Base-by-base conservation (phyloP, 2,113 vertebrate genomes). In the Dromaius novaehollandiae region DNA sequence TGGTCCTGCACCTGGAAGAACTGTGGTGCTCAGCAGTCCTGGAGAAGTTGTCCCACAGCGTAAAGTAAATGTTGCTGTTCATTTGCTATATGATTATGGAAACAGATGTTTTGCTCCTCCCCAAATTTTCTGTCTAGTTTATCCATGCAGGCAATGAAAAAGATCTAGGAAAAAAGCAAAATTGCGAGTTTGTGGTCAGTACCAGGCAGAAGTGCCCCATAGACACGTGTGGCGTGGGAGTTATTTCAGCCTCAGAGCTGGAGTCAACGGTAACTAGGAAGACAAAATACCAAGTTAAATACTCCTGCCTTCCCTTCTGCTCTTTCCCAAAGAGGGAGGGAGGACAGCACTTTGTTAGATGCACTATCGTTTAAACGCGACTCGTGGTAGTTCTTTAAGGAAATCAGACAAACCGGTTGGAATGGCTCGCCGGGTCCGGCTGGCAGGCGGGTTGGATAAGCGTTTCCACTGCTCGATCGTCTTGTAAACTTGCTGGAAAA, bases 401-500 rank as follows among this genome's bases (percentile, higher is more conserved):
- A 81, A 50, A 36, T 56, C 2, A 1, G 76, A 13, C 53, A 25
- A 63, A 25, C 24, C 13, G 3, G 28, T 77, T 44, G n/a, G 84
- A 82, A 32, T 38, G 55, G 77, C 51, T 30, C 0, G 0, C 10
- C 0, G 8, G 66, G 66, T 51, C 42, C 42, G 17, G 75, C 53
- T 22, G 40, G 69, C 75, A 70, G 38, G 11, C 60, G 26, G 22
- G 5, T 7, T 20, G 34, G 42, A n/a, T 18, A 7, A 5, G 32
- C 9, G 17, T 26, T 86, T 48, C 46, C 40, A 36, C 48, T 68
- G 21, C 14, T 34, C 42, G 79, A 71, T 44, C 50, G 38, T 60
- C 83, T 44, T 7, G 25, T 44, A 16, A 61, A 38, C 66, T 65
- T 69, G 56, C 55, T 84, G 68, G 79, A 48, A 55, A 61, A 80